Percentiles rank a stretch among this genome's conserved stretches.
Conservation (phyloP, 2,797 vertebrate species). For the Acipenser oxyrinchus region DNA sequence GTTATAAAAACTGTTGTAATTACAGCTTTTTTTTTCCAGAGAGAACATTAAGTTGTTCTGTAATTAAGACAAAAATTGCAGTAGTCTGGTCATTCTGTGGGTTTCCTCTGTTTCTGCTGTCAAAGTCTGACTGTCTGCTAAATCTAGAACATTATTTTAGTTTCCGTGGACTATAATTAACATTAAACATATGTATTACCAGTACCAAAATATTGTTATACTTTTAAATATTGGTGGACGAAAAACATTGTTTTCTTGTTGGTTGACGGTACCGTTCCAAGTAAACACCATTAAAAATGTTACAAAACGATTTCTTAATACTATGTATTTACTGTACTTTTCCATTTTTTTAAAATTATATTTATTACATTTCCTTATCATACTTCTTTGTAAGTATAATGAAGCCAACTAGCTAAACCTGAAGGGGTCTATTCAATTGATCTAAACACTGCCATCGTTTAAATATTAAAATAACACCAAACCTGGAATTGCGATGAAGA, state of each 20-base stretch:
- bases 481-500: too few relatives aligned
- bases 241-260: background rate
- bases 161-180: background rate
- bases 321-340: too few relatives aligned
- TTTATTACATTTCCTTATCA: too few relatives aligned
- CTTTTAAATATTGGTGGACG: background rate
- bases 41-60: background rate
- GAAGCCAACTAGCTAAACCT: too few relatives aligned
- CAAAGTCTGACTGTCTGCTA: background rate
- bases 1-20: constrained; percentile 1
- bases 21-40: background rate
- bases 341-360: too few relatives aligned
- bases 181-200: background rate
- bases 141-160: background rate
- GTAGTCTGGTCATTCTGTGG: constrained; percentile 2
- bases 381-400: too few relatives aligned
- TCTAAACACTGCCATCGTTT: too few relatives aligned
- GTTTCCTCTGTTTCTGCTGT: background rate
- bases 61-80: constrained; percentile 4
- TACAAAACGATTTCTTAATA: too few relatives aligned
- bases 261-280: too few relatives aligned
- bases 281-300: too few relatives aligned
- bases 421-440: too few relatives aligned
- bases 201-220: background rate
- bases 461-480: too few relatives aligned